Evolutionary conservation across 2,888 invertebrate genomes (phyloP).

Genomic region (Tetragonisca angustula): DNA sequence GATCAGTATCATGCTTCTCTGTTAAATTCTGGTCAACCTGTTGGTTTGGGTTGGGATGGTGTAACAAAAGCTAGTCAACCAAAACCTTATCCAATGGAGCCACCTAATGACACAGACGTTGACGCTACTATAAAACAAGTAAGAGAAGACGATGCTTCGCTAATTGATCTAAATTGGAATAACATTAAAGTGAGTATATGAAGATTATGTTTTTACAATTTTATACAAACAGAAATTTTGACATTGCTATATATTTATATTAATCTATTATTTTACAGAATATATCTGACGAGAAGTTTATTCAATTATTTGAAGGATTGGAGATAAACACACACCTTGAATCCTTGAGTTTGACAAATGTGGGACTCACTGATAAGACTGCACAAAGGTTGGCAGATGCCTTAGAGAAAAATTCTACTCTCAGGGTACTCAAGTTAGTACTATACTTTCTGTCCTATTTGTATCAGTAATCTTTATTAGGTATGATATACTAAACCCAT

Average conservation of each 20-base stretch:
- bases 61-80: constrained; percentile 97
- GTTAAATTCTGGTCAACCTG: constrained; percentile 95
- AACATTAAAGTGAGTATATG: constrained; percentile 94
- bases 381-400: constrained; percentile 93
- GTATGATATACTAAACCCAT: constrained; percentile 3
- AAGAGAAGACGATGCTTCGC: constrained; percentile 93
- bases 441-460: background rate
- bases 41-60: constrained; percentile 96
- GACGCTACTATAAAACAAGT: constrained; percentile 96
- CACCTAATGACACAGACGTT: constrained; percentile 98
- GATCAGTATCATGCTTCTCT: constrained; percentile 99
- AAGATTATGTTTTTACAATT: background rate
- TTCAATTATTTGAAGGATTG: constrained; percentile 94
- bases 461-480: background rate
- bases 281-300: constrained; percentile 97
- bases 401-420: constrained; percentile 90
- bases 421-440: constrained; percentile 91
- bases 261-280: constrained; percentile 87
- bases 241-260: background rate
- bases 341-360: constrained; percentile 96
- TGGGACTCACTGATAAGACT: constrained; percentile 95
- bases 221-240: background rate
- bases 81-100: constrained; percentile 96
- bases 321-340: constrained; percentile 96
- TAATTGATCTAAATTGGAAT: constrained; percentile 98